Evolutionary conservation across 1,140 invertebrate species (phyloP), one percentile per base, ranked within the genome.

Genomic region (Meloidogyne hapla): DNA sequence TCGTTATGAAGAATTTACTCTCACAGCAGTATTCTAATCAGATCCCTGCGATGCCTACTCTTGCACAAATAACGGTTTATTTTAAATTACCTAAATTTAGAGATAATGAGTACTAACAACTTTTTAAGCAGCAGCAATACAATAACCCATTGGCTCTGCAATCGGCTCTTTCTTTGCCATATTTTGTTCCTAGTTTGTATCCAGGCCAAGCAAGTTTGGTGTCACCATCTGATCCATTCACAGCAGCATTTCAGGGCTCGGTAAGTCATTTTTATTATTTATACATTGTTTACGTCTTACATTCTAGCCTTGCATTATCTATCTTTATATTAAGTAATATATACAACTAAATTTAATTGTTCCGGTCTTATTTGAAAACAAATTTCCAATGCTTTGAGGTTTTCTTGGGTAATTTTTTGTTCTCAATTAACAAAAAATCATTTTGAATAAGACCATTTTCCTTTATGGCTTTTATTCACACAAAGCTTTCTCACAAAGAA

Each of bases 1-100:
- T 99, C 89, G 95, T 96, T 79, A 89, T 99, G 88, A 97, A 97
- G 69, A 88, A 85, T 68, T 69, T 86, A 42, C 64, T 86, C 33
- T 80, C 69, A n/a, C 74, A 80, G 15, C 84, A 86, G 64, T 70
- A 84, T 74, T 74, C 45, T 48, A 76, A 23, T 42, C 80, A 62
- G 63, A 66, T 25, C 5, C 42, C 77, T 6, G 21, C 83, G 76
- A 15, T 78, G 74, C 67, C 71, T 42, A 10, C 65, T 26, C 66
- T 77, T 81, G 69, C 83, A 18, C 82, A 85, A 70, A 64, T 83
- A 23, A 65, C 85, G 64, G 82, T 83, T 63, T 56, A n/a, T n/a
- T 81, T 75, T 15, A 40, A 69, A 21, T 38, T 25, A 21, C 26
- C n/a, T 42, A 25, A 28, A n/a, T n/a, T n/a, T n/a, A n/a, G n/a